A percentile compares a stretch with the other conserved stretches of the same genome.
Evolutionary conservation across 2,113 vertebrate species (phyloP).

Genomic region (Callorhinus ursinus): DNA sequence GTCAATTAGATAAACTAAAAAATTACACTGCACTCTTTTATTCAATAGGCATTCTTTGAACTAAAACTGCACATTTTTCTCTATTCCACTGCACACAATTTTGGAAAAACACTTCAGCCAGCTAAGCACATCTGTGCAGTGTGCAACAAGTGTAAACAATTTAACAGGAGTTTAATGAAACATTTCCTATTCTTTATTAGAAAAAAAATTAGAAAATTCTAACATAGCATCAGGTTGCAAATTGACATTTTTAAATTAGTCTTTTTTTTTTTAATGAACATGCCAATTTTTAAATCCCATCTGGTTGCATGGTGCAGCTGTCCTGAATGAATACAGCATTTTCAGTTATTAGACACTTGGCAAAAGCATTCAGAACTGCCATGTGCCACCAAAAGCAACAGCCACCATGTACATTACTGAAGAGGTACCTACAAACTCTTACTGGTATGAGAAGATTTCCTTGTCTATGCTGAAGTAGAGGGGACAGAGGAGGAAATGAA

Average conservation of each 20-base stretch:
- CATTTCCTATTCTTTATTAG: conserved; percentile 59
- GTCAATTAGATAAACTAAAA: conserved; percentile 61
- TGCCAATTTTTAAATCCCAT: conserved; percentile 74
- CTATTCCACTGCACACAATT: conserved; percentile 53
- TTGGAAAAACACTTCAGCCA: conserved; percentile 65
- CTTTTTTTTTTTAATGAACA: conserved; percentile 9
- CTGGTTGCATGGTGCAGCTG: conserved; percentile 67
- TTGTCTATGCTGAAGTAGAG: conserved; percentile 4
- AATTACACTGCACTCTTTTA: conserved; percentile 47
- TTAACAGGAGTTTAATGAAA: conserved; percentile 74
- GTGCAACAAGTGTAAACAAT: conserved; percentile 69
- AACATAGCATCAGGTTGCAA: conserved; percentile 68
- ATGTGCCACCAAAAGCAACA: conserved; percentile 28
- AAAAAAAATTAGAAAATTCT: conserved; percentile 56
- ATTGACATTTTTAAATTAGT: conserved; percentile 69
- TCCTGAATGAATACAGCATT: conserved; percentile 56
- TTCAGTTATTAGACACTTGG: conserved; percentile 61
- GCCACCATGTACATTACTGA: neutral
- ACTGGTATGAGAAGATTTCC: conserved; percentile 5
- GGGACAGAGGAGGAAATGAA: neutral
- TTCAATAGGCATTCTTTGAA: conserved; percentile 58
- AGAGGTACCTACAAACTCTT: neutral
- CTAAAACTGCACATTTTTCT: conserved; percentile 57
- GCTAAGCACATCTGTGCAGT: conserved; percentile 67
- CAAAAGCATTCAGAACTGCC: conserved; percentile 50